A percentile compares a stretch with the other conserved stretches of the same genome.
These are phyloP conservation scores for Chelonus formosanus DNA, from an alignment of 2,888 invertebrate species.

Conservation along the genomic window DNA sequence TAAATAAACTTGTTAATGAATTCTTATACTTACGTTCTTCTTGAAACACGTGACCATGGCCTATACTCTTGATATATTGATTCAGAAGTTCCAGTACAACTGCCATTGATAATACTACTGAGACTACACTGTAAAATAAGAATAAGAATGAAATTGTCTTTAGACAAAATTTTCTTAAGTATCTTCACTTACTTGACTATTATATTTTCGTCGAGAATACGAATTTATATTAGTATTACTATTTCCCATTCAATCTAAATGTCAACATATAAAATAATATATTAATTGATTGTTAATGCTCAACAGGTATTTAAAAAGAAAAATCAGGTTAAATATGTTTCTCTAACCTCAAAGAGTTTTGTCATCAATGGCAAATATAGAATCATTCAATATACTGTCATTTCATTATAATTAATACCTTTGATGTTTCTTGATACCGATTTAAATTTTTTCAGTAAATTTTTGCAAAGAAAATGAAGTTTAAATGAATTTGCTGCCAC, in stretches of 20 bases:
- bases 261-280: background rate
- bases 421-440: too few species aligned
- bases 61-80: constrained; percentile 45
- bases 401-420: too few species aligned
- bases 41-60: constrained; percentile 74
- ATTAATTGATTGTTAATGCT: too few species aligned
- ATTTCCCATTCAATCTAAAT: constrained; percentile 57
- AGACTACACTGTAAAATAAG: constrained; percentile 51
- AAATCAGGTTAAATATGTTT: too few species aligned
- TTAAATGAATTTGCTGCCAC: too few species aligned
- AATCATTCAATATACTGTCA: too few species aligned
- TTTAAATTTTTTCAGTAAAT: too few species aligned
- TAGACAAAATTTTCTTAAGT: background rate
- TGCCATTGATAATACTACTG: constrained; percentile 52
- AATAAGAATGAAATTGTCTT: too few species aligned
- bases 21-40: constrained; percentile 68
- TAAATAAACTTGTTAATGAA: background rate
- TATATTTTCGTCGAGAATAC: constrained; percentile 50
- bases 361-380: too few species aligned
- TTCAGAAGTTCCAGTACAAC: constrained; percentile 47
- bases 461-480: too few species aligned
- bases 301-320: too few species aligned
- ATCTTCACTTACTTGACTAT: constrained; percentile 53
- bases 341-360: too few species aligned
- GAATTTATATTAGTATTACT: constrained; percentile 51